Percentiles rank a stretch among this genome's conserved stretches.
These are phyloP conservation scores for Spodoptera littoralis DNA, from an alignment of 2,888 invertebrate genomes.

Conservation along the genomic window DNA sequence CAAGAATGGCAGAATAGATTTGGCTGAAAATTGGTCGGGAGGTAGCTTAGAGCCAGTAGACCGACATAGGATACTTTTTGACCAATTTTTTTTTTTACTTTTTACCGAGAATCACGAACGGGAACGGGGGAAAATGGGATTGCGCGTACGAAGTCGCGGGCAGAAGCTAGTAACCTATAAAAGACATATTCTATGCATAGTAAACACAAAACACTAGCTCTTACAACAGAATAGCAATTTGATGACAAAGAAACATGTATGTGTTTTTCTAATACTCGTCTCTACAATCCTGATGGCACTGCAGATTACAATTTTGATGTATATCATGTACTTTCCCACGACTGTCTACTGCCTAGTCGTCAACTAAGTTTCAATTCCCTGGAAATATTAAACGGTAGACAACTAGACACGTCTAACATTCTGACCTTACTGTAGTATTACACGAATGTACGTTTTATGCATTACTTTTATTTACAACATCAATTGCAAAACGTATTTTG, in stretches of 20 bases:
- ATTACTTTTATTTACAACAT: constrained; percentile 33
- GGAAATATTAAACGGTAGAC: constrained; percentile 26
- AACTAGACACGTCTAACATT: constrained; percentile 30
- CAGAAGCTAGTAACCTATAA: too few species aligned
- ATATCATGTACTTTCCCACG: constrained; percentile 55
- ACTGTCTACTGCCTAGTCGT: constrained; percentile 44
- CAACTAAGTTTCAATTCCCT: constrained; percentile 38
- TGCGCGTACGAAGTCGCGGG: too few species aligned
- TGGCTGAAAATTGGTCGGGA: too few species aligned
- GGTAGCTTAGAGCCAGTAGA: too few species aligned
- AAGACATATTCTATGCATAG: too few species aligned
- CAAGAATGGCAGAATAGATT: too few species aligned
- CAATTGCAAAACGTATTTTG: constrained; percentile 26
- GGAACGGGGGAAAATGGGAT: too few species aligned
- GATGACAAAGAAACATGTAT: constrained; percentile 24
- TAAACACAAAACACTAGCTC: too few species aligned
- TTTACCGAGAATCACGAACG: too few species aligned
- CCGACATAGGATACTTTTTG: too few species aligned
- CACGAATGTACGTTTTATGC: constrained; percentile 16
- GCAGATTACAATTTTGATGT: constrained; percentile 48
- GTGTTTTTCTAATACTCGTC: constrained; percentile 29
- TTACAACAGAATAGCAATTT: too few species aligned
- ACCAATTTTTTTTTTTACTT: too few species aligned
- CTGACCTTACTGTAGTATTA: constrained; percentile 39
- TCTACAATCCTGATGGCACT: constrained; percentile 44